phyloP scores from a whole-genome alignment of 37 sponge, comb jelly and placozoan genomes.

The Oscarella lobularis region DNA sequence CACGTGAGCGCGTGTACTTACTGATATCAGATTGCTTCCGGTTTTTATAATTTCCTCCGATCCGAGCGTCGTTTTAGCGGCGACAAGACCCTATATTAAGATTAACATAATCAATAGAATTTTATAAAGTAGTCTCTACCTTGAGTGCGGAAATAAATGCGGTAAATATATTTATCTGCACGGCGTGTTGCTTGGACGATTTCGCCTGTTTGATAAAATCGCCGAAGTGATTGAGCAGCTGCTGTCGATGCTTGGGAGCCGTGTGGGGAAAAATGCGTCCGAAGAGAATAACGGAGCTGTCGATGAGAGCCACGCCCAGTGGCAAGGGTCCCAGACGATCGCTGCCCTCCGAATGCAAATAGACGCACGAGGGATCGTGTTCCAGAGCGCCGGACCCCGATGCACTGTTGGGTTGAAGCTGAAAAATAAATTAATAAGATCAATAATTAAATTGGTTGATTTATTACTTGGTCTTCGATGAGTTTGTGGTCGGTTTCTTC shows the following conservation, averaged over 20 bases:
- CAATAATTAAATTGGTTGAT: not conserved
- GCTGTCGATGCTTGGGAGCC: slow-evolving; percentile 69
- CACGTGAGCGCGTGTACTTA: not conserved
- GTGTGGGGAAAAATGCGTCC: slow-evolving; percentile 88
- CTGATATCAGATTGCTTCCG: not conserved
- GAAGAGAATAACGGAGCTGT: slow-evolving; percentile 79
- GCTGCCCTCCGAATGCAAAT: slow-evolving; percentile 12
- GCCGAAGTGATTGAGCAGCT: slow-evolving; percentile 84
- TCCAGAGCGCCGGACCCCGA: slow-evolving; percentile 89
- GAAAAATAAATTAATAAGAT: too few species aligned
- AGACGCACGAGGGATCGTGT: slow-evolving; percentile 77
- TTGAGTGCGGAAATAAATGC: slow-evolving; percentile 85
- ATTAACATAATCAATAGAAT: not conserved
- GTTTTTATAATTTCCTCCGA: not conserved
- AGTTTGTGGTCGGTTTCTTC: slow-evolving; percentile 74
- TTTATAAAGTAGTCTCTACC: slow-evolving; percentile 16
- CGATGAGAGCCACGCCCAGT: slow-evolving; percentile 87
- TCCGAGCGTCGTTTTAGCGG: slow-evolving; percentile 12
- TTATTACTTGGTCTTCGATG: slow-evolving; percentile 64
- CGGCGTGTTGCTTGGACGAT: slow-evolving; percentile 52
- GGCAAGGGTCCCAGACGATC: slow-evolving; percentile 72
- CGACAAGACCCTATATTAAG: not conserved
- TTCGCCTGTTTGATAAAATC: slow-evolving; percentile 71
- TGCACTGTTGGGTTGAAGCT: slow-evolving; percentile 75
- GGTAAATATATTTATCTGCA: slow-evolving; percentile 92